A percentile compares a stretch with the other conserved stretches of the same genome.
Evolutionary conservation across 2,797 vertebrate species (phyloP).

Genomic region (Chanos chanos): DNA sequence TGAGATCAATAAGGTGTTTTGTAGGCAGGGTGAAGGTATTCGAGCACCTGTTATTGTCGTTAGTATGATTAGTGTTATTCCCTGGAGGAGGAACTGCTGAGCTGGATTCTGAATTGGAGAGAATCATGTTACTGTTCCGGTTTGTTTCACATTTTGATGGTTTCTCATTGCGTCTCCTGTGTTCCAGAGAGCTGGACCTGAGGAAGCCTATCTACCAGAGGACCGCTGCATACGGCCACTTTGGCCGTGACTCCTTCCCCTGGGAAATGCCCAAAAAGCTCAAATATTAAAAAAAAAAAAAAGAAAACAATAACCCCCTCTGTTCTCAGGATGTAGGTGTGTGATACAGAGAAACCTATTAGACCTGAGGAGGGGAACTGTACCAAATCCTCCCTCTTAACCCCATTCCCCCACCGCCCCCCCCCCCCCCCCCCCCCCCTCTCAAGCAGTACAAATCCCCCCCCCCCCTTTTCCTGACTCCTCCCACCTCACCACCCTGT

Average conservation of each 20-base stretch:
- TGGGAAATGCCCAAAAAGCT: constrained; percentile 94
- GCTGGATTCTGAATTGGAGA: too few species aligned
- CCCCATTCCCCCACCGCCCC: constrained; percentile 34
- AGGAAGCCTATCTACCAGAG: constrained; percentile 94
- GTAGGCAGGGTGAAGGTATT: too few species aligned
- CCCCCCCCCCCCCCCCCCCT: constrained; percentile 12
- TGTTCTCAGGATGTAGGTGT: constrained; percentile 68
- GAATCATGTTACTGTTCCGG: too few species aligned
- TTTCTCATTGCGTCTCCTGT: constrained; percentile 57
- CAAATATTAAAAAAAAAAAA: constrained; percentile 72
- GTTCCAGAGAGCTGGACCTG: constrained; percentile 91
- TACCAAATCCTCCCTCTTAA: constrained; percentile 21
- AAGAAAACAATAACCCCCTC: constrained; percentile 52
- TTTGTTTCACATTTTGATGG: neutral
- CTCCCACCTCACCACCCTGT: neutral
- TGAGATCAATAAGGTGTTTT: neutral
- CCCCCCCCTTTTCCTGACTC: constrained; percentile 42
- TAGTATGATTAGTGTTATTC: too few species aligned
- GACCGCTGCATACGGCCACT: constrained; percentile 94
- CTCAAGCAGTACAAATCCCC: constrained; percentile 30
- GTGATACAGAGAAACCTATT: constrained; percentile 79
- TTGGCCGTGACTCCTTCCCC: constrained; percentile 87
- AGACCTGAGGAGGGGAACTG: constrained; percentile 64
- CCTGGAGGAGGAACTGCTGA: too few species aligned
- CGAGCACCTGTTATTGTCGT: too few species aligned